These are phyloP conservation scores for Drosophila sp. DNA, from an alignment of 1,140 invertebrate species.

Conservation along the genomic window DNA sequence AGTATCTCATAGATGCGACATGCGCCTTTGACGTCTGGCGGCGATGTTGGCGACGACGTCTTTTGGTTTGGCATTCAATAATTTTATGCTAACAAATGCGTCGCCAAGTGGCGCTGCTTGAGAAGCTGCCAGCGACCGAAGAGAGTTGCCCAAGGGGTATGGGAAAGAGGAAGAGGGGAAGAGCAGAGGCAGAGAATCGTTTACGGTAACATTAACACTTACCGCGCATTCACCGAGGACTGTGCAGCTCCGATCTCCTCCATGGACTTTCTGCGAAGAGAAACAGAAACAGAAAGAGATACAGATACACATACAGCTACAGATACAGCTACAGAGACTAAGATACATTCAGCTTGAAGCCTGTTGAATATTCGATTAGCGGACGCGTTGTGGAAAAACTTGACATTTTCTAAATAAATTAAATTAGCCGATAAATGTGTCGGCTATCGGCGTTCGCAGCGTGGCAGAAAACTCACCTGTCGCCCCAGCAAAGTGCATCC, in stretches of 20 bases:
- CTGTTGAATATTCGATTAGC: constrained; percentile 78
- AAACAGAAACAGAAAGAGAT: constrained; percentile 41
- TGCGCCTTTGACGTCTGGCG: constrained; percentile 52
- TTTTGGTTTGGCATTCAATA: constrained; percentile 79
- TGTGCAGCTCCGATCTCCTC: constrained; percentile 88
- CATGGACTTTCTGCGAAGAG: constrained; percentile 88
- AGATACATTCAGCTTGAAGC: constrained; percentile 51
- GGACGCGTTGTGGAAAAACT: constrained; percentile 59
- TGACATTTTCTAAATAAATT: constrained; percentile 83
- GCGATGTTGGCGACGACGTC: constrained; percentile 63
- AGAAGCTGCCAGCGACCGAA: constrained; percentile 24
- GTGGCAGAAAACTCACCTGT: constrained; percentile 87
- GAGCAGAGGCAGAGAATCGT: constrained; percentile 57
- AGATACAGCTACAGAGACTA: constrained; percentile 34
- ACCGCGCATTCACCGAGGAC: constrained; percentile 89
- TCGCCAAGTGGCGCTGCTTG: constrained; percentile 71
- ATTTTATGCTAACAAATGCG: constrained; percentile 84
- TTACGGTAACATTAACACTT: constrained; percentile 85
- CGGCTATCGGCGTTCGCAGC: constrained; percentile 55
- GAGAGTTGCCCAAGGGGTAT: neutral
- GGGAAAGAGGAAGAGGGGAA: neutral
- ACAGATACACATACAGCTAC: constrained; percentile 33
- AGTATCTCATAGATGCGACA: constrained; percentile 58
- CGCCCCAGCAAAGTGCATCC: constrained; percentile 91
- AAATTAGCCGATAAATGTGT: constrained; percentile 84